Base-by-base conservation (phyloP, 2,888 invertebrate genomes). In the Chironomus riparius region DNA sequence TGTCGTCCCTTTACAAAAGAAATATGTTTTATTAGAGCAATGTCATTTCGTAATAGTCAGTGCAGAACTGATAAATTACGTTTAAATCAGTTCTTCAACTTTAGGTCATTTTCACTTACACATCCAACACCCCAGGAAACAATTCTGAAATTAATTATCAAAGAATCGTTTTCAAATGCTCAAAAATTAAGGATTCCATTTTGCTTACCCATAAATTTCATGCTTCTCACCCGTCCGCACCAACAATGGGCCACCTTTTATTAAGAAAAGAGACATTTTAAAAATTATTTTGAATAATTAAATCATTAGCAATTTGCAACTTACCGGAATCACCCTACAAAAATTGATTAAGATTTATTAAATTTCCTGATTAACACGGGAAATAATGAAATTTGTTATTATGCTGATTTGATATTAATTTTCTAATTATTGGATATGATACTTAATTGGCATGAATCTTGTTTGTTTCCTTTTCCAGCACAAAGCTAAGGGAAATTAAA, bases 381-480 rank as follows among this genome's bases (percentile, higher is more conserved):
- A 10, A 38, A 38, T 38, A 38, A 28, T 38, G 2, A 38, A 10
- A 4, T 38, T 10, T 38, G 38, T 38, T 38, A 10, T 38, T 10
- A 10, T 38, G 1, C 3, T 28, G 28, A 10, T 38, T 38, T 38
- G 1, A 10, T 38, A 10, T 38, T 10, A 1, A 38, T 38, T n/a
- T n/a, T n/a, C n/a, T 10, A 38, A 38, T 2, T 38, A 38, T 38
- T 38, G 10, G 38, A 38, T 10, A 10, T 38, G 38, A 38, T 69
- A 38, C 94, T 94, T 65, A 65, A 18, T 84, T 94, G 94, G 80
- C 94, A 95, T 0, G 94, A 94, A 83, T 95, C 94, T 81, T 91
- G 90, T 5, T 88, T 88, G 2, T 65, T 65, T 65, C 92, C 91
- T 78, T 89, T 88, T 13, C 94, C 94, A 7, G 94, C 94, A 81